phyloP scores from a whole-genome alignment of 53 echinoderm and acorn worm species.

The Zoroaster sp. region DNA sequence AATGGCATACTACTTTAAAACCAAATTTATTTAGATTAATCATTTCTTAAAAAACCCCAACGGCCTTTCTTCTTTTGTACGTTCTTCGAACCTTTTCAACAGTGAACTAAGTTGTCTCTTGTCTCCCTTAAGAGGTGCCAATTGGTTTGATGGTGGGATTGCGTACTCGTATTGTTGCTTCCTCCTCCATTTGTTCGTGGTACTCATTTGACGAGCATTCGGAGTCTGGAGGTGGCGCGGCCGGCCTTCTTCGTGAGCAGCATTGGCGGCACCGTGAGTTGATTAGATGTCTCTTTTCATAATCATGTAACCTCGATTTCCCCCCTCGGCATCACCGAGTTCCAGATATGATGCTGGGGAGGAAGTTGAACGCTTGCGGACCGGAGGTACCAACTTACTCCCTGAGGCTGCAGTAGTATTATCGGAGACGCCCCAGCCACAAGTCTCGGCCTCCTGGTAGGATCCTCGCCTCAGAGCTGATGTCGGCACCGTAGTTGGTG shows the following conservation, averaged over 20 bases:
- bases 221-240: neutral
- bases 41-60: slow-evolving; percentile 1
- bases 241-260: neutral
- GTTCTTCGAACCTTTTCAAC: neutral
- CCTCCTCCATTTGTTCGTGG: slow-evolving; percentile 15
- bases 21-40: too few relatives aligned
- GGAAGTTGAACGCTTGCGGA: neutral
- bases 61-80: neutral
- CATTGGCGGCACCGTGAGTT: neutral
- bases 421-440: neutral
- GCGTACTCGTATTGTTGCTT: neutral
- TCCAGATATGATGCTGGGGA: slow-evolving; percentile 27
- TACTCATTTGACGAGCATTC: neutral
- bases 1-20: too few relatives aligned
- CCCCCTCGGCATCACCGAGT: slow-evolving; percentile 8
- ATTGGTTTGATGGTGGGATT: slow-evolving; percentile 17
- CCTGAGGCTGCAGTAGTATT: neutral
- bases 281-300: neutral
- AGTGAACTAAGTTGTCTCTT: neutral
- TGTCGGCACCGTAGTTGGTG: slow-evolving; percentile 45
- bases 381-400: too few relatives aligned
- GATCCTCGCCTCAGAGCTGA: slow-evolving; percentile 36
- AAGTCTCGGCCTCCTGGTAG: neutral
- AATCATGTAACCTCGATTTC: slow-evolving; percentile 21
- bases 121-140: neutral